A percentile compares a stretch with the other conserved stretches of the same genome.
phyloP scores from a whole-genome alignment of 1,140 invertebrate species.

The Diorhabda elongata region DNA sequence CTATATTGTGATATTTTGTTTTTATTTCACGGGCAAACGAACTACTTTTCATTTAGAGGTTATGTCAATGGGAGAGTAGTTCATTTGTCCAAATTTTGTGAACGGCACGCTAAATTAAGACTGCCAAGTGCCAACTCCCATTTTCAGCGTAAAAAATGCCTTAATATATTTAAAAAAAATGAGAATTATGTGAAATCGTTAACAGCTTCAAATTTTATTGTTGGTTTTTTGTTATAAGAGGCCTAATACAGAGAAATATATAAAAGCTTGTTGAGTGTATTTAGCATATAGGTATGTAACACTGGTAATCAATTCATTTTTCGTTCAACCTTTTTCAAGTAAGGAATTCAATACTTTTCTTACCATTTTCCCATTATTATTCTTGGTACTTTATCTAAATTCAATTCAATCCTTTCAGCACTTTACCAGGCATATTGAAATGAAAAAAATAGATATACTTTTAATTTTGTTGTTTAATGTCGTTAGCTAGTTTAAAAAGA shows the following conservation, averaged over 20 bases:
- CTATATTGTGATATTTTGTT: too few relatives aligned
- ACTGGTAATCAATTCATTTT: not conserved
- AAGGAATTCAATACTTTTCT: too few relatives aligned
- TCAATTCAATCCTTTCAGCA: too few relatives aligned
- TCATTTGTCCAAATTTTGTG: not conserved
- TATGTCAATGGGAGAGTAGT: not conserved
- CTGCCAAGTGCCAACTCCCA: conserved; percentile 29
- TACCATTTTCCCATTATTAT: too few relatives aligned
- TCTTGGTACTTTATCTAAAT: too few relatives aligned
- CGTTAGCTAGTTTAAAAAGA: too few relatives aligned
- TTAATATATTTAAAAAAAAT: conserved; percentile 14
- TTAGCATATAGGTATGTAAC: not conserved
- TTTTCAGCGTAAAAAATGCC: conserved; percentile 22
- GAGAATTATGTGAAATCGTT: conserved; percentile 27
- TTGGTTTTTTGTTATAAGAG: conserved; percentile 17
- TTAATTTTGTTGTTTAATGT: conserved; percentile 1
- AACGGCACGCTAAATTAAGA: conserved; percentile 13
- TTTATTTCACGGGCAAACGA: too few relatives aligned
- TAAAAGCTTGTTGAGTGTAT: not conserved
- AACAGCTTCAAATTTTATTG: conserved; percentile 27
- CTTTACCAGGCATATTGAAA: too few relatives aligned
- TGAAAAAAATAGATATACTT: not conserved
- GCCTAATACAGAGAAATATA: not conserved
- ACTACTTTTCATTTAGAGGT: too few relatives aligned
- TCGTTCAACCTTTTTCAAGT: too few relatives aligned